Percentiles rank a stretch among this genome's conserved stretches.
phyloP scores from a whole-genome alignment of 2,113 vertebrate species.

The Mugil cephalus region DNA sequence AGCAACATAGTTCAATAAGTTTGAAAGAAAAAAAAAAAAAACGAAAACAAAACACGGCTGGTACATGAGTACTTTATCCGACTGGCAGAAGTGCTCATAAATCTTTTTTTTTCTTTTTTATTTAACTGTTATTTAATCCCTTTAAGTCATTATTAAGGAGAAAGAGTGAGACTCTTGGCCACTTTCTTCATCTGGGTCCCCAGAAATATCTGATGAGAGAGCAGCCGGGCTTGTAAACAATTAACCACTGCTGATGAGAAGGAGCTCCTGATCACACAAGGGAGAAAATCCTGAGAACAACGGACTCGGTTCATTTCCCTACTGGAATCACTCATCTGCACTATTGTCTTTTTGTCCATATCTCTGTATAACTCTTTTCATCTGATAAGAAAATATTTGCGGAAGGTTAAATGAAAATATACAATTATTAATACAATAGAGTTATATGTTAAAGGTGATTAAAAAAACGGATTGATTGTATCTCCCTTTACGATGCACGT shows the following conservation, averaged over 20 bases:
- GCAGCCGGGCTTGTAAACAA: constrained; percentile 68
- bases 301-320: constrained; percentile 24
- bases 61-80: constrained; percentile 45
- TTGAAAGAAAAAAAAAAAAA: neutral
- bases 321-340: constrained; percentile 45
- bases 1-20: constrained; percentile 27
- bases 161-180: constrained; percentile 35
- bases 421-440: constrained; percentile 84
- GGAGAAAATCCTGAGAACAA: constrained; percentile 62
- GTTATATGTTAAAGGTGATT: constrained; percentile 80
- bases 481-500: constrained; percentile 77
- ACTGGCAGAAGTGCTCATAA: constrained; percentile 56
- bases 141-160: constrained; percentile 47
- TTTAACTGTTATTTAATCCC: constrained; percentile 54
- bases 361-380: constrained; percentile 66
- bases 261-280: constrained; percentile 38
- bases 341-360: constrained; percentile 15
- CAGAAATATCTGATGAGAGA: constrained; percentile 42
- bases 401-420: constrained; percentile 90
- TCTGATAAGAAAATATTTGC: constrained; percentile 96
- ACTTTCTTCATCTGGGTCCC: constrained; percentile 63
- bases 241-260: constrained; percentile 51
- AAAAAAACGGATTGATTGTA: constrained; percentile 76
- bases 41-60: constrained; percentile 46
- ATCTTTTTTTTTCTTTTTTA: neutral